These are phyloP conservation scores for Stomatorhinus walkeri DNA, from an alignment of 2,797 vertebrate species.

Conservation along the genomic window DNA sequence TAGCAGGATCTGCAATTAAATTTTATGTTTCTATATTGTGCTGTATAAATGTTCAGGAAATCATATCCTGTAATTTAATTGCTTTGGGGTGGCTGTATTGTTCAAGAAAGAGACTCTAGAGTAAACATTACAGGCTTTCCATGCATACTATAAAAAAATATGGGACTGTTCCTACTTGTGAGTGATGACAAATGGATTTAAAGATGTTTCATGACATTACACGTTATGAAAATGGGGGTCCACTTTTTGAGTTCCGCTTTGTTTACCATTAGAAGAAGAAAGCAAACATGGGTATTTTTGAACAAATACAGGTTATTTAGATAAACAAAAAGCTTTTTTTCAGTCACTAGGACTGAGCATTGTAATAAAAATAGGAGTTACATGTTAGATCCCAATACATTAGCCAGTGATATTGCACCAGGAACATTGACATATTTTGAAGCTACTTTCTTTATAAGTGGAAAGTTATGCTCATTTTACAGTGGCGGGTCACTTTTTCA, in stretches of 20 bases:
- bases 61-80: not conserved
- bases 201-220: not conserved
- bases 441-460: not conserved
- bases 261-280: not conserved
- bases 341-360: not conserved
- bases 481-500: conserved; percentile 20
- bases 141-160: not conserved
- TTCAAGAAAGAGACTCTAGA: not conserved
- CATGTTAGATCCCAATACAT: conserved; percentile 13
- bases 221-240: conserved; percentile 1
- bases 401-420: conserved; percentile 22
- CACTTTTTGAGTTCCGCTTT: not conserved
- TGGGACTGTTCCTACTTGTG: not conserved
- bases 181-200: not conserved
- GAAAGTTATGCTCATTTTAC: conserved; percentile 13
- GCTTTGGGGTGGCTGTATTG: conserved; percentile 2
- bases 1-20: conserved; percentile 6
- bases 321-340: not conserved
- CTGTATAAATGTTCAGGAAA: conserved; percentile 7
- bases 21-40: not conserved
- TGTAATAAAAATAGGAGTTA: not conserved
- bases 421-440: conserved; percentile 11
- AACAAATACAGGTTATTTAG: not conserved
- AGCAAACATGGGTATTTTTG: not conserved
- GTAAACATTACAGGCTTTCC: not conserved